Evolutionary conservation across 2,888 invertebrate genomes (phyloP), one percentile per base, ranked within the genome.

Genomic region (Lordiphosa andalusiaca): DNA sequence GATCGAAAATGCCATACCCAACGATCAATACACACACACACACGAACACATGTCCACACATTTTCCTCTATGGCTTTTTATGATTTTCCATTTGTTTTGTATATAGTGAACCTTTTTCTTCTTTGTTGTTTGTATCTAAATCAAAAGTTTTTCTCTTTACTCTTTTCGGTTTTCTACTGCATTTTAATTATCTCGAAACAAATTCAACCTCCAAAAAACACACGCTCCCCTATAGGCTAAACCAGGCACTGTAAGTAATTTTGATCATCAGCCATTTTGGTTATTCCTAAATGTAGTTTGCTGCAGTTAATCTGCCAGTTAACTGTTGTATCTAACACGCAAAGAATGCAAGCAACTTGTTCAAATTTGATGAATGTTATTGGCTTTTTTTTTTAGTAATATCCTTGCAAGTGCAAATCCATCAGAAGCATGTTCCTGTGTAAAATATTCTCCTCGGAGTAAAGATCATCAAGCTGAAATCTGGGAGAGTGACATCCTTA

Each of bases 191-290:
- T 71, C 73, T 66, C 56, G n/a, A 55, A 62, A 42, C 61, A 36
- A 39, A 50, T 46, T 50, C 49, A 33, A 59, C 16, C 7, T 7
- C 19, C 19, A 39, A 65, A 54, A 53, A 44, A 71, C 69, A 77
- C 66, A 71, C 71, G 69, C 77, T 77, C 84, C 77, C 75, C 84
- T 78, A 70, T 86, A 92, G 92, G 92, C 92, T 83, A 92, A 92
- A 88, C 91, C 91, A 72, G 91, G 90, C 87, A 91, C 91, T 90
- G 92, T 92, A 91, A 92, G 92, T 92, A 91, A 85, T 71, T 77
- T 71, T 44, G 16, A 61, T 70, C 65, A 67, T 53, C 67, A 78
- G 70, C 56, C 54, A 23, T 65, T 61, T 67, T 67, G 66, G 73
- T 67, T 57, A n/a, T 21, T 61, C 55, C 38, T 58, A 57, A 39